These are phyloP conservation scores for Armadillidium nasatum DNA, from an alignment of 1,140 invertebrate species.

Conservation along the genomic window DNA sequence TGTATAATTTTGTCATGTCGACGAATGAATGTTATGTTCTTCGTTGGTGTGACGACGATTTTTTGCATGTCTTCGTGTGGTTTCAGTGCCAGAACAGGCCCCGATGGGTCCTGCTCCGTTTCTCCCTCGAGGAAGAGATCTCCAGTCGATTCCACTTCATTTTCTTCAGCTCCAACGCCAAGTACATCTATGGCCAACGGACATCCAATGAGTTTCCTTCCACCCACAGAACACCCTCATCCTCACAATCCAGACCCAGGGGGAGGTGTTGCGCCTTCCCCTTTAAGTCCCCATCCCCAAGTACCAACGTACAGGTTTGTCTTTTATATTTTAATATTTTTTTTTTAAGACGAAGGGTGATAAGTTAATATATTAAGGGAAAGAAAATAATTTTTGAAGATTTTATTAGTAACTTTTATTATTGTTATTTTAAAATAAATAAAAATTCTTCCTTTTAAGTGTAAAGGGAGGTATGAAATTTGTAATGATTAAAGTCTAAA, in stretches of 20 bases:
- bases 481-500: too few relatives aligned
- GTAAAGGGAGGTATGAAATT: too few relatives aligned
- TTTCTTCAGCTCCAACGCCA: slow-evolving; percentile 28
- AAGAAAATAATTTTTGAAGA: too few relatives aligned
- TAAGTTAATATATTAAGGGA: too few relatives aligned
- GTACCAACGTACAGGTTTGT: slow-evolving; percentile 77
- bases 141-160: neutral
- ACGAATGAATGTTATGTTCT: neutral
- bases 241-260: slow-evolving; percentile 38
- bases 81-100: neutral
- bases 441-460: too few relatives aligned
- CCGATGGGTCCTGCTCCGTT: neutral
- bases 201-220: slow-evolving; percentile 26
- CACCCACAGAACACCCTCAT: slow-evolving; percentile 34
- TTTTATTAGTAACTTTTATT: too few relatives aligned
- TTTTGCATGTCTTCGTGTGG: neutral
- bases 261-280: slow-evolving; percentile 31
- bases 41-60: neutral
- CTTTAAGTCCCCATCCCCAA: slow-evolving; percentile 60
- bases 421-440: too few relatives aligned
- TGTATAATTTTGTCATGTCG: too few relatives aligned
- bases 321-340: neutral
- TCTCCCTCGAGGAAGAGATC: neutral
- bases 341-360: too few relatives aligned
- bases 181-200: slow-evolving; percentile 32